Percentiles rank a stretch among this genome's conserved stretches.
phyloP scores from a whole-genome alignment of 2,888 invertebrate genomes.

The Lepidochrysops patricia region DNA sequence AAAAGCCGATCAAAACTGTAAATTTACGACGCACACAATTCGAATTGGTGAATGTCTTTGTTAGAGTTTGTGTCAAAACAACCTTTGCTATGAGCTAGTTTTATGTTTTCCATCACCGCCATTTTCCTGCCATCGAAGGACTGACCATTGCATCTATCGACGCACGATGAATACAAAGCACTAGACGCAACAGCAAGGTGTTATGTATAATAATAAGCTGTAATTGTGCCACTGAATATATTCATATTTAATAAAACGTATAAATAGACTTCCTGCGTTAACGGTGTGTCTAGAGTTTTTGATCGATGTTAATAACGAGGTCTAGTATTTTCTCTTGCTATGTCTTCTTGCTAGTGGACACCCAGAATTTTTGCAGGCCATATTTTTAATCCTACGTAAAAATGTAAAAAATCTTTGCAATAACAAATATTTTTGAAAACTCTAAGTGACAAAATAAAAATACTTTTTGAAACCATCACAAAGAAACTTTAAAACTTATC shows the following conservation, averaged over 20 bases:
- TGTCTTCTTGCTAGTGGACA: neutral
- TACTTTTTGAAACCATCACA: no score
- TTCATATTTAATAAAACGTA: conserved; percentile 13
- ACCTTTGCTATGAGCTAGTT: conserved; percentile 37
- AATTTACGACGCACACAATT: no score
- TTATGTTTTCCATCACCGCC: conserved; percentile 50
- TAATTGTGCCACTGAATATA: conserved; percentile 18
- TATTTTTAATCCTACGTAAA: no score
- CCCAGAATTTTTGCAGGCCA: no score
- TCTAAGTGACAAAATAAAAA: no score
- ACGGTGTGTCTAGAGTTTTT: conserved; percentile 3
- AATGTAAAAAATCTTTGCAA: no score
- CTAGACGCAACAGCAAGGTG: conserved; percentile 23
- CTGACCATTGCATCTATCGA: conserved; percentile 30
- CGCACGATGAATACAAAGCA: conserved; percentile 28
- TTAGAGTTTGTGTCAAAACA: neutral
- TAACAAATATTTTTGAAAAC: no score
- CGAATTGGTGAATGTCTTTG: no score
- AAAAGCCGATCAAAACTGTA: no score
- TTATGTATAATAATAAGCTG: conserved; percentile 19
- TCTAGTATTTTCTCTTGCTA: neutral
- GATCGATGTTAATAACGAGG: neutral
- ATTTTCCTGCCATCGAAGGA: conserved; percentile 60
- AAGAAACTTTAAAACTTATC: conserved; percentile 14
- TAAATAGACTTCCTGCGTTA: conserved; percentile 7